Evolutionary conservation across 2,113 vertebrate genomes (phyloP).

Genomic region (Cyprinus carpio): DNA sequence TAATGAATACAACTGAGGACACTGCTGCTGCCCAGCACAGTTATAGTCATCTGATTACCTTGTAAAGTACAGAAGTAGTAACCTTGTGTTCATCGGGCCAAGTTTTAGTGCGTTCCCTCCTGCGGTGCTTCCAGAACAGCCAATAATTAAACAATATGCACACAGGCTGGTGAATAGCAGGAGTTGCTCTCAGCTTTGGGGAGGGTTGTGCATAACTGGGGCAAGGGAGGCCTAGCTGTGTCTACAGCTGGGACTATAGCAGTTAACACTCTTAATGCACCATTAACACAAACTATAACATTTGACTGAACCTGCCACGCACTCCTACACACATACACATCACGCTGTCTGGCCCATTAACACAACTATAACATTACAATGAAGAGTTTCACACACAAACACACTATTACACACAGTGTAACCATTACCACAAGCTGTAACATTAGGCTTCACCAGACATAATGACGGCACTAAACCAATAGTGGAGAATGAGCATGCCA

Average conservation of each 20-base stretch:
- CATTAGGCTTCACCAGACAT: conserved; percentile 42
- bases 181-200: conserved; percentile 15
- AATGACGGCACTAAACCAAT: conserved; percentile 38
- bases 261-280: conserved; percentile 40
- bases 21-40: conserved; percentile 13
- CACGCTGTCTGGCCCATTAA: conserved; percentile 46
- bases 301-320: conserved; percentile 37
- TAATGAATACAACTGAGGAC: background rate
- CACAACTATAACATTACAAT: conserved; percentile 46
- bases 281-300: conserved; percentile 46
- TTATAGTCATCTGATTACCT: conserved; percentile 10
- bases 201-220: conserved; percentile 19
- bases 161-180: conserved; percentile 56
- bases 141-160: conserved; percentile 64
- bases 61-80: conserved; percentile 19
- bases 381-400: conserved; percentile 25
- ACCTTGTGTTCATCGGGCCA: conserved; percentile 50
- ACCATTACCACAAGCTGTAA: conserved; percentile 53
- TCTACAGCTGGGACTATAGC: conserved; percentile 52
- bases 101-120: conserved; percentile 56
- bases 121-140: conserved; percentile 59
- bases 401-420: conserved; percentile 34
- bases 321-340: conserved; percentile 35
- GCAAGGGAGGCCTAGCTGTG: conserved; percentile 40
- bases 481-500: conserved; percentile 43